Conservation (phyloP, 2,888 invertebrate species). For the Antheraea yamamai region DNA sequence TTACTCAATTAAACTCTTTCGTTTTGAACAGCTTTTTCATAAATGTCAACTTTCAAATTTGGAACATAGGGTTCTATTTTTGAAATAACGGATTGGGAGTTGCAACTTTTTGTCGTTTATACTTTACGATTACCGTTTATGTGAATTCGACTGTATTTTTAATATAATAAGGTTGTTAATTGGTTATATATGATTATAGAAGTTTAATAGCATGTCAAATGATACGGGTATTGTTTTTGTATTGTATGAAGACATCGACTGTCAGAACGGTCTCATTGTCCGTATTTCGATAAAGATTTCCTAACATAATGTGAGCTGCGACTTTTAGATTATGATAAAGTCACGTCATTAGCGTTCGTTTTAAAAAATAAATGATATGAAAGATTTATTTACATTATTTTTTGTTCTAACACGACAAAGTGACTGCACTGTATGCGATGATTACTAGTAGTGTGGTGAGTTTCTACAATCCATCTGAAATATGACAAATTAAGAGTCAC, state of each 20-base stretch:
- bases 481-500: no score
- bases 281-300: slow-evolving; percentile 56
- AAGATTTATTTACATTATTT: slow-evolving; percentile 1
- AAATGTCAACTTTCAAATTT: slow-evolving; percentile 31
- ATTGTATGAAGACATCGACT: slow-evolving; percentile 75
- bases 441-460: no score
- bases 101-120: slow-evolving; percentile 4
- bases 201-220: slow-evolving; percentile 66
- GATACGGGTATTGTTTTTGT: slow-evolving; percentile 75
- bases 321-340: slow-evolving; percentile 21
- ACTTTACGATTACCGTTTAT: slow-evolving; percentile 20
- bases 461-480: no score
- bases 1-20: slow-evolving; percentile 77
- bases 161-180: slow-evolving; percentile 32
- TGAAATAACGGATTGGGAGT: neutral
- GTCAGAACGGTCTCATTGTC: slow-evolving; percentile 64
- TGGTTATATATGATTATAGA: slow-evolving; percentile 27
- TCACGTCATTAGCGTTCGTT: slow-evolving; percentile 42
- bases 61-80: neutral
- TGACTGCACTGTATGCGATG: neutral
- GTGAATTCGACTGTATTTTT: slow-evolving; percentile 37
- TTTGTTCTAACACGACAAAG: no score
- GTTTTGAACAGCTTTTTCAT: slow-evolving; percentile 22
- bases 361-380: slow-evolving; percentile 21
- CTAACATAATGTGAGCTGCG: slow-evolving; percentile 51